phyloP scores from a whole-genome alignment of 2,888 invertebrate genomes.

The Bombylius major region DNA sequence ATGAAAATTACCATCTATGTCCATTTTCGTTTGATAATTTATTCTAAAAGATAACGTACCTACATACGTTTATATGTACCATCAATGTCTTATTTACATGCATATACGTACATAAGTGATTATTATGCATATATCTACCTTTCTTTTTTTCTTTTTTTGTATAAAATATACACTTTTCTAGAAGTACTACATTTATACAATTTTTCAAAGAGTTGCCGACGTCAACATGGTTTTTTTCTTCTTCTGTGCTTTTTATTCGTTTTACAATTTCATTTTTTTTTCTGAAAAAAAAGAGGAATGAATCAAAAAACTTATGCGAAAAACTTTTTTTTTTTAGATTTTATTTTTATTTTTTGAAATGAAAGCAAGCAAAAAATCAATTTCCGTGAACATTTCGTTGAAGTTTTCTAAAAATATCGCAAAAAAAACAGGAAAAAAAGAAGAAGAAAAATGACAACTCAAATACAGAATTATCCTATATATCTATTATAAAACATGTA shows the following conservation, averaged over 20 bases:
- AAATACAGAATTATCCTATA: too few species aligned
- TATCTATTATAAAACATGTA: too few species aligned
- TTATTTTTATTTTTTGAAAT: too few species aligned
- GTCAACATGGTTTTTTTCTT: neutral
- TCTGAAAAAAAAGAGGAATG: neutral
- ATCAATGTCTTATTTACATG: neutral
- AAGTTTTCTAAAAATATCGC: too few species aligned
- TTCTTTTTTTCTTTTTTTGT: too few species aligned
- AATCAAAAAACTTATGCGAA: too few species aligned
- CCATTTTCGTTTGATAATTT: neutral
- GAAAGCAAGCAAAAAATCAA: too few species aligned
- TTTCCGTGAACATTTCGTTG: too few species aligned
- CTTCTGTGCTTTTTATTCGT: neutral
- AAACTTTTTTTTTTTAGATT: neutral
- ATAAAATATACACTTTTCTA: neutral
- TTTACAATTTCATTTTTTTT: neutral
- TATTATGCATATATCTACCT: neutral
- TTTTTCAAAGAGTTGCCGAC: neutral
- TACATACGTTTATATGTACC: too few species aligned
- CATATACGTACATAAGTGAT: neutral
- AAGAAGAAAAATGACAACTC: too few species aligned
- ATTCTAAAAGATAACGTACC: neutral
- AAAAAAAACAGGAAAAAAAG: too few species aligned
- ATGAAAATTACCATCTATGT: neutral
- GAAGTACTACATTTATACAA: too few species aligned